Base-by-base conservation (phyloP, 2,888 invertebrate species). In the Troides aeacus region DNA sequence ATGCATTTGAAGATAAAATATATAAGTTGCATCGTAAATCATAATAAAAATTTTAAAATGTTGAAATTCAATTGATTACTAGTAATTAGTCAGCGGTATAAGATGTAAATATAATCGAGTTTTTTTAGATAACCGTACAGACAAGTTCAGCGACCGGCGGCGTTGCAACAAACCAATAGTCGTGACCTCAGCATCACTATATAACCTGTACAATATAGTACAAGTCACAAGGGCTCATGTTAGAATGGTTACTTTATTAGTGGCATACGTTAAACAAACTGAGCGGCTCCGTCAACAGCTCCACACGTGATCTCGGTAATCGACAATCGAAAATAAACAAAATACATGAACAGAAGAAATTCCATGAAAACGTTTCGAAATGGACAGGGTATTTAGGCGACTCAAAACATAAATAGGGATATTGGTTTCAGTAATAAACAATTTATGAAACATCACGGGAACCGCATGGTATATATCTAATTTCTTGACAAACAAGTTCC, bases 291-390 rank as follows among this genome's bases (percentile, higher is more conserved):
- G 78, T 91, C 90, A 85, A 82, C 88, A 81, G 76, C 75, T 77
- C 75, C 76, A 78, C 85, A 84, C 84, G 83, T 84, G 87, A 86
- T 82, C 80, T 79, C 79, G 79, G 82, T 80, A 84, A 84, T 86
- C 82, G 90, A 88, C 90, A 85, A 83, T 78, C 80, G 78, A 88
- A 90, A 91, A 90, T 90, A 92, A 91, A 92, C 91, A 88, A 77
- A 74, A 74, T 74, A 75, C 79, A 77, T 78, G 74, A 79, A 77
- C 79, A 79, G 80, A 79, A 83, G 79, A 82, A 78, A 81, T 89
- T 88, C 85, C 84, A 80, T 87, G 88, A 88, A 85, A 78, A 81
- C 73, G 76, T 83, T 80, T 81, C 79, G 81, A 79, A 81, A 80
- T 84, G 78, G 77, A 76, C 74, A 74, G 68, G 73, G 72, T 74